Base-by-base conservation (phyloP, 2,888 invertebrate genomes). In the Helobdella robusta region DNA sequence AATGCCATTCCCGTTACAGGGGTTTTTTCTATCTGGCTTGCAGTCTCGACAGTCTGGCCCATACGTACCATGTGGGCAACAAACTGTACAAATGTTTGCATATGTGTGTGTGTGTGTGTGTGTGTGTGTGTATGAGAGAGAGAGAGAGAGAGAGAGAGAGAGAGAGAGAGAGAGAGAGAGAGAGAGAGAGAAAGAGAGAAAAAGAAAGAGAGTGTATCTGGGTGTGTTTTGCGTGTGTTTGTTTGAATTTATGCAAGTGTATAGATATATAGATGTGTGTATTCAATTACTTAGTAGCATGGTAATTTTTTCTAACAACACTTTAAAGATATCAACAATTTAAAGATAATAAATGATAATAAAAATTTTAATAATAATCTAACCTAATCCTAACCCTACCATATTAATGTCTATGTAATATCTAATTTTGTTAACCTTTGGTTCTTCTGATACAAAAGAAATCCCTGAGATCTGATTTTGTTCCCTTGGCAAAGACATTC, bases 61-160 rank as follows among this genome's bases (percentile, higher is more conserved):
- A 78, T 82, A 95, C 73, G 89, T 89, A 69, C 86, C 84, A 64
- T 84, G 83, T 0, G 91, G 89, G 75, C 95, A 97, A 76, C 95
- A 97, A 0, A 85, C 84, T 79, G 71, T n/a, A 58, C 25, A 28
- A 1, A 11, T 18, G 5, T n/a, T 56, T 4, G 32, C 8, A 28
- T 56, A 28, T n/a, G 6, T n/a, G n/a, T n/a, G 18, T 50, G n/a
- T 5, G 5, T 5, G 61, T n/a, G 28, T n/a, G n/a, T n/a, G n/a
- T n/a, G n/a, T n/a, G n/a, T n/a, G n/a, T n/a, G n/a, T n/a, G n/a
- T n/a, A n/a, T n/a, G n/a, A n/a, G n/a, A n/a, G n/a, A n/a, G n/a
- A n/a, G n/a, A n/a, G n/a, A n/a, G n/a, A n/a, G n/a, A 23, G 40
- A 15, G 30, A 28, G 6, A 25, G n/a, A 5, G 58, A 5, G 58